These are phyloP conservation scores for Lerista edwardsae DNA, from an alignment of 2,797 vertebrate genomes.

Conservation along the genomic window DNA sequence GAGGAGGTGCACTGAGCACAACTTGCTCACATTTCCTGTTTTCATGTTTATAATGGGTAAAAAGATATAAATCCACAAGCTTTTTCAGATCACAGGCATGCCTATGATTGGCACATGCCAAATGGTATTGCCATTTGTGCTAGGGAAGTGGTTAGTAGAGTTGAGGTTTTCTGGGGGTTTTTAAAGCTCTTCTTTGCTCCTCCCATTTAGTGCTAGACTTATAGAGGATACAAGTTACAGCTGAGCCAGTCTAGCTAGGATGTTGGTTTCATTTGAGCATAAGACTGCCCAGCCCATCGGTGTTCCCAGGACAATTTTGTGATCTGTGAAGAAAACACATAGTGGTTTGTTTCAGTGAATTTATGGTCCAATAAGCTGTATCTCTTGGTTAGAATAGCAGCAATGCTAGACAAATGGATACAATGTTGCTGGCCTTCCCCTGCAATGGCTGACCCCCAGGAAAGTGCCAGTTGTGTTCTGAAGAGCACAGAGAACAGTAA, in stretches of 20 bases:
- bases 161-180: no score
- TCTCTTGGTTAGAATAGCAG: background rate
- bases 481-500: background rate
- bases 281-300: no score
- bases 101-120: no score
- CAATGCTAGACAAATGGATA: no score
- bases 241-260: no score
- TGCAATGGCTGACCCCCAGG: background rate
- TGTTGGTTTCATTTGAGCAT: no score
- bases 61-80: background rate
- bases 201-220: no score
- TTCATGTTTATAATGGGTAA: background rate
- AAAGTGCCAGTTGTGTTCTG: background rate
- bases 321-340: background rate
- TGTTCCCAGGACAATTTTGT: background rate
- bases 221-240: no score
- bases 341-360: background rate
- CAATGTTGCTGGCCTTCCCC: no score
- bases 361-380: background rate
- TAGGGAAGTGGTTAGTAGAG: no score
- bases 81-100: background rate
- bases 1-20: background rate
- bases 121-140: no score
- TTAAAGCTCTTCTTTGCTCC: no score
- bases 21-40: background rate